A percentile compares a stretch with the other conserved stretches of the same genome.
Evolutionary conservation across 2,888 invertebrate species (phyloP).

Genomic region (Platycheirus rosarum): DNA sequence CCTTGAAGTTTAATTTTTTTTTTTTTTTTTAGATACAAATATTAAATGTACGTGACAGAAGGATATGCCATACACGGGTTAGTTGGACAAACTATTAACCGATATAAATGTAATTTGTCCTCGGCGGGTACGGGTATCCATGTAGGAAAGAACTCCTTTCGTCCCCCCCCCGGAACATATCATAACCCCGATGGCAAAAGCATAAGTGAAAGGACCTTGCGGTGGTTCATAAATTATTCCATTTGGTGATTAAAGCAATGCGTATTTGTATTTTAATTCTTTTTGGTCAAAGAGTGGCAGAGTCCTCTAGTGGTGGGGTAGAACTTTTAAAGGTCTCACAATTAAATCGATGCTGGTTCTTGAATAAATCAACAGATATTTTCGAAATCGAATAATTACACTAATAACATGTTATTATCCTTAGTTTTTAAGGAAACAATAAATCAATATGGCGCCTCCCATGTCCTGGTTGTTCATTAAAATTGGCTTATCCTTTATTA

Average conservation of each 20-base stretch:
- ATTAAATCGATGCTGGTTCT: conserved; percentile 42
- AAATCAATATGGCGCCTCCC: conserved; percentile 25
- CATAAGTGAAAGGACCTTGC: not conserved
- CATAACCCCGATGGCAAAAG: not conserved
- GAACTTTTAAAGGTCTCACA: conserved; percentile 16
- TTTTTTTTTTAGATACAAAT: conserved; percentile 17
- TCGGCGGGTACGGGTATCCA: not conserved
- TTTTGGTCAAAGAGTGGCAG: conserved; percentile 7
- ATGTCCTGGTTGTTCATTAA: conserved; percentile 40
- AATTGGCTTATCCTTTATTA: conserved; percentile 27
- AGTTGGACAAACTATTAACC: not conserved
- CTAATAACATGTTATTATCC: conserved; percentile 46
- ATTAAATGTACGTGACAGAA: conserved; percentile 30
- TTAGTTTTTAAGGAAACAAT: not conserved
- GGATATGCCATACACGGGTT: not conserved
- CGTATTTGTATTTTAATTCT: conserved; percentile 11
- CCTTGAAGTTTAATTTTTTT: conserved; percentile 13
- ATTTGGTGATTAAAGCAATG: conserved; percentile 16
- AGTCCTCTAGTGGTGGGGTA: conserved; percentile 1
- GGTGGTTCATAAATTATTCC: conserved; percentile 12
- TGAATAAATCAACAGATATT: conserved; percentile 47
- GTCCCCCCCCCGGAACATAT: no score
- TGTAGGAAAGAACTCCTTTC: no score
- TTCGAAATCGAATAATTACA: conserved; percentile 26
- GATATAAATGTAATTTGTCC: not conserved